phyloP scores from a whole-genome alignment of 2,888 invertebrate species.

The Trachelus iudaicus region DNA sequence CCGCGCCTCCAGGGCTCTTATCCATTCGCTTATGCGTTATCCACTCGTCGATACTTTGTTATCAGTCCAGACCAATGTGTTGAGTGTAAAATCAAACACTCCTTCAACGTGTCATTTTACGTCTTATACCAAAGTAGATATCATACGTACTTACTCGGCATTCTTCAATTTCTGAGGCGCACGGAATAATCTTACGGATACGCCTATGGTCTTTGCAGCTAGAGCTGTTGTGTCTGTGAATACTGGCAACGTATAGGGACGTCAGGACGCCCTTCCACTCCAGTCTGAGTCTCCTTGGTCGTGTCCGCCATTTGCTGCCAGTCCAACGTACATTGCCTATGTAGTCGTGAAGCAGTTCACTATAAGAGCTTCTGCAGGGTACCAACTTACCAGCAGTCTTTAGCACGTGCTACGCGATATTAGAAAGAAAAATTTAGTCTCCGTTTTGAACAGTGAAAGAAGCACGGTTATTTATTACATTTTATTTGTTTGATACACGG shows the following conservation, averaged over 20 bases:
- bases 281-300: neutral
- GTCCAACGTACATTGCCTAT: neutral
- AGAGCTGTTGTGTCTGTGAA: neutral
- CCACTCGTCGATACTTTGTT: neutral
- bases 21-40: neutral
- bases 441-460: neutral
- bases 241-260: neutral
- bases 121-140: neutral
- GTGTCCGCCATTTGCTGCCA: neutral
- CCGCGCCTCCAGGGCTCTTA: neutral
- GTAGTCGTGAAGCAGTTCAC: constrained; percentile 14
- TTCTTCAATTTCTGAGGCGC: neutral
- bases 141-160: neutral
- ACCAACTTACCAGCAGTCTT: constrained; percentile 46
- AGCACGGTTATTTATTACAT: neutral
- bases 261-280: neutral
- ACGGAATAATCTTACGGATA: neutral
- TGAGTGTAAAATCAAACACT: neutral
- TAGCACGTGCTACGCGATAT: constrained; percentile 39
- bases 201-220: neutral
- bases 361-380: constrained; percentile 48
- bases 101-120: neutral
- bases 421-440: neutral
- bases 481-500: neutral
- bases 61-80: neutral